Evolutionary conservation across 2,113 vertebrate species (phyloP), one percentile per base, ranked within the genome.

Genomic region (Sander vitreus): DNA sequence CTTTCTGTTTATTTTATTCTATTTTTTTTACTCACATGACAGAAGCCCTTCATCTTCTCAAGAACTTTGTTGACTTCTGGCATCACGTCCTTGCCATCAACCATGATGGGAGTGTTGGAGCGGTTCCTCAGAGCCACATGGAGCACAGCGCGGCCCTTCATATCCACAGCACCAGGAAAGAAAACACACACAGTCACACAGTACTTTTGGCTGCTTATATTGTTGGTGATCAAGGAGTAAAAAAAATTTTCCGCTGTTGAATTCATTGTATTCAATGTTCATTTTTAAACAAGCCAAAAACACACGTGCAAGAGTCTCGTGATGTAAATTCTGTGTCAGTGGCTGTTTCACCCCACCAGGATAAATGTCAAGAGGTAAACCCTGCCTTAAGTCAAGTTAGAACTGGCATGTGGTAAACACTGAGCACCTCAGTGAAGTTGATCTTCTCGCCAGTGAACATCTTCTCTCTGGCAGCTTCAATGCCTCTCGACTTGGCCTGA

Each of bases 401-500:
- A 36, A 66, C 39, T 63, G 68, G 66, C 13, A 6, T 27, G 7
- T 73, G 47, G 12, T 73, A 27, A 58, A 10, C 53, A 58, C 50
- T 25, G 11, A 67, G 76, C 90, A 99, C 98, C 98, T 99, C 98
- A 0, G 98, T 99, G 90, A 96, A 98, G 94, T 99, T 99, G 91
- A 99, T 99, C 96, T 97, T 99, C 72, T 97, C 96, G 6, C 98
- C 98, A 2, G 65, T 92, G 91, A 99, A 99, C 98, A 99, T 99
- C 79, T 70, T 95, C 43, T 97, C 96, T 57, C 97, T 96, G 48
- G 97, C 97, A 10, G 94, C 93, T 81, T 98, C 97, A 80, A 99
- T 93, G 5, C 96, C 97, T 84, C 98, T 96, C 13, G 98, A 97
- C 93, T 96, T 97, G 0, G 96, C 98, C 98, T 99, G 78, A 87